Conservation (phyloP, 1,140 invertebrate genomes). For the Bombus terrestris region DNA sequence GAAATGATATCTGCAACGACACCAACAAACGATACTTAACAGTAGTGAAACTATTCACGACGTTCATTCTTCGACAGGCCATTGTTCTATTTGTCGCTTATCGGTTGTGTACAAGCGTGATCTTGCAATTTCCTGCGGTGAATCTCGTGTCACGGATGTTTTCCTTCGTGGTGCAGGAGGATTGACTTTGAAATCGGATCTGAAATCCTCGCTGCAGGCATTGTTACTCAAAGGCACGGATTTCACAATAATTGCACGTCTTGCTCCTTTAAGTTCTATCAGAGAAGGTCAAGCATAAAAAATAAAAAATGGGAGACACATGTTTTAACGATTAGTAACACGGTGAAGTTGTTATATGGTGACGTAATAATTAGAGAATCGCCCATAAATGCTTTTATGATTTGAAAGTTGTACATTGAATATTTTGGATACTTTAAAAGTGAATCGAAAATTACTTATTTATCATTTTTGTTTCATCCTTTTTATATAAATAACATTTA, state of each 20-base stretch:
- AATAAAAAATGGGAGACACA: no score
- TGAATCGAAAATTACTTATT: neutral
- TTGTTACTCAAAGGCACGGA: neutral
- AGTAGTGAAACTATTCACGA: neutral
- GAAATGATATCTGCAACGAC: neutral
- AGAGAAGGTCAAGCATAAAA: no score
- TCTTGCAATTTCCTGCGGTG: neutral
- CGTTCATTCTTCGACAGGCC: constrained; percentile 17
- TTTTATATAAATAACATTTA: neutral
- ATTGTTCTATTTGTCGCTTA: constrained; percentile 25
- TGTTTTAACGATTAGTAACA: neutral
- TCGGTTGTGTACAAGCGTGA: neutral
- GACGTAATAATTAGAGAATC: no score
- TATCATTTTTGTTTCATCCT: neutral
- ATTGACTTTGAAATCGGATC: neutral
- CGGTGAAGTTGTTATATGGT: neutral
- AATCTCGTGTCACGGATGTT: neutral
- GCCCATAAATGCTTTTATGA: neutral
- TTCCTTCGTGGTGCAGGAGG: neutral
- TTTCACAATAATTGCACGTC: constrained; percentile 15
- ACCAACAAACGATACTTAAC: constrained; percentile 19
- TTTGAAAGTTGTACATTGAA: neutral
- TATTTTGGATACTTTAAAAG: neutral
- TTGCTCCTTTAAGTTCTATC: neutral
- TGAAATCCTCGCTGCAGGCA: neutral